These are phyloP conservation scores for Numenius phaeopus DNA, from an alignment of 2,797 vertebrate species.

Conservation along the genomic window DNA sequence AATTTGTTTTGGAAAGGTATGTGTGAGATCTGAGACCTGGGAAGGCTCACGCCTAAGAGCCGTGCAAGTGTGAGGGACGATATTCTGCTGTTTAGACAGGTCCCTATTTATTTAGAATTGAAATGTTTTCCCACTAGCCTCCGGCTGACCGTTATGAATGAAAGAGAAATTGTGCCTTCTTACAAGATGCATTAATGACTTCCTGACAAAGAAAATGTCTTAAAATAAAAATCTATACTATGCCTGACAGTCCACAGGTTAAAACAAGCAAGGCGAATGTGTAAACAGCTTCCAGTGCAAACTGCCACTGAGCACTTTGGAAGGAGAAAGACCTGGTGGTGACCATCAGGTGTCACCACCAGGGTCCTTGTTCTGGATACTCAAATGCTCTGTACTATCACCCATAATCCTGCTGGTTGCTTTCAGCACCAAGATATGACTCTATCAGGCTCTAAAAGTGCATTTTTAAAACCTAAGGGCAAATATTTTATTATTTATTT, in stretches of 20 bases:
- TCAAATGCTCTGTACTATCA: neutral
- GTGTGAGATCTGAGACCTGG: neutral
- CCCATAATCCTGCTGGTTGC: neutral
- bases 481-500: neutral
- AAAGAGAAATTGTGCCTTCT: neutral
- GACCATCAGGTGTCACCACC: neutral
- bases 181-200: neutral
- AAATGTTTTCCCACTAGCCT: neutral
- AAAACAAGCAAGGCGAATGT: neutral
- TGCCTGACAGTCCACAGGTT: neutral
- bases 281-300: neutral
- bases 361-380: neutral
- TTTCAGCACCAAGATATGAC: neutral
- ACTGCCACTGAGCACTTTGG: neutral
- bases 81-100: neutral
- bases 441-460: neutral
- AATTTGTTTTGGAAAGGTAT: neutral
- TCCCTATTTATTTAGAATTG: neutral
- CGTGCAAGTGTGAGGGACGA: neutral
- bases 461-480: neutral
- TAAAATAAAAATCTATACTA: neutral
- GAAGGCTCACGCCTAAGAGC: neutral
- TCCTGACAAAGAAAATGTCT: neutral
- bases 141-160: neutral
- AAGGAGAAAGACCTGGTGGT: neutral